phyloP scores from a whole-genome alignment of 2,797 vertebrate species.

The Tangara arthus region DNA sequence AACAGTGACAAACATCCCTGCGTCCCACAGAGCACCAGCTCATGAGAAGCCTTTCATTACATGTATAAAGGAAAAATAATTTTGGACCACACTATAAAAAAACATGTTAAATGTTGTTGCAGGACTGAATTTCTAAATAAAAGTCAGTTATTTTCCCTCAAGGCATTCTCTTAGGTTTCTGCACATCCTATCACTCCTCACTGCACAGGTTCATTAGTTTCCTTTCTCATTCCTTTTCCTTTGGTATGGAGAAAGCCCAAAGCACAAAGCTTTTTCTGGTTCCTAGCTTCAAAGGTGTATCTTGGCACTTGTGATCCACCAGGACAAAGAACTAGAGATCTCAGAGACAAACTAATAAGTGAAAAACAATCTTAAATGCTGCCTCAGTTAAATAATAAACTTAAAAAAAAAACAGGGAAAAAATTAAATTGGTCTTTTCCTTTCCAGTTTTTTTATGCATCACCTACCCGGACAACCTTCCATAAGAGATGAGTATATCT shows the following conservation, averaged over 20 bases:
- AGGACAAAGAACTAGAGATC: not conserved
- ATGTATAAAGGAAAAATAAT: not conserved
- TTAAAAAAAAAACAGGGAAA: not conserved
- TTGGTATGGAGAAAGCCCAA: not conserved
- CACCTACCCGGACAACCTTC: not conserved
- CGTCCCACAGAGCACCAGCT: not conserved
- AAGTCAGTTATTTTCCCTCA: not conserved
- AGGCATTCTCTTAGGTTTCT: not conserved
- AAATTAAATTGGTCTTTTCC: not conserved
- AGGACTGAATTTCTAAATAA: not conserved
- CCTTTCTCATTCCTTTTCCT: not conserved
- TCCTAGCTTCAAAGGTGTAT: not conserved
- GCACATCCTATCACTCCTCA: not conserved
- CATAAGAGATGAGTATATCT: fast-evolving
- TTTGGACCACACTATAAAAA: not conserved
- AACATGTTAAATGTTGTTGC: not conserved
- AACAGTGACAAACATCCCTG: not conserved
- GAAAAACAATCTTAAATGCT: not conserved
- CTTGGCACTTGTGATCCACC: not conserved
- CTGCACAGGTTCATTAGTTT: not conserved
- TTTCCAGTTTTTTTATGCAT: not conserved
- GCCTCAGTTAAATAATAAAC: not conserved
- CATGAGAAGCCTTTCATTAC: not conserved
- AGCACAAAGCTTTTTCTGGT: not conserved
- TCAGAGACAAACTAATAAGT: not conserved